phyloP scores from a whole-genome alignment of 2,113 vertebrate genomes.

The Malurus alboscapulatus region DNA sequence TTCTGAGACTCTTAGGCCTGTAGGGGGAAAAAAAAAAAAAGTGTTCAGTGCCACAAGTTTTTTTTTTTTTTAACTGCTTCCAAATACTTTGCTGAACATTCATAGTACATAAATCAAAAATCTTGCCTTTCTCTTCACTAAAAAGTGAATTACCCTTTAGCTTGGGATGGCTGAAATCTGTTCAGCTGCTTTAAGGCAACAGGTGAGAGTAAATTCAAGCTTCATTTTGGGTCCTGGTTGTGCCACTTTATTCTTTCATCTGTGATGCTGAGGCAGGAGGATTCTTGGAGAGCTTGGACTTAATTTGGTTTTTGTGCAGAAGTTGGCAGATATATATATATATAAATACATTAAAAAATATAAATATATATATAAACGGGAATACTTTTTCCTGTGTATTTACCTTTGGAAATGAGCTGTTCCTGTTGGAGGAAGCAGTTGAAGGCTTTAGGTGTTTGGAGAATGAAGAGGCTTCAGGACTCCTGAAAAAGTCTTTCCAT shows the following conservation, averaged over 20 bases:
- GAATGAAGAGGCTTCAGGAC: neutral
- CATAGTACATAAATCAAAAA: fast-evolving
- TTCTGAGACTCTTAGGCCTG: neutral
- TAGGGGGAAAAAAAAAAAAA: neutral
- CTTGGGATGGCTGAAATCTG: neutral
- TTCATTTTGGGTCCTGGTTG: neutral
- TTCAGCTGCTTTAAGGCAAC: neutral
- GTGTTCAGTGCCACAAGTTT: fast-evolving
- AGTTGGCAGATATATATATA: neutral
- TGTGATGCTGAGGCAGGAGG: neutral
- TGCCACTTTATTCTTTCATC: neutral
- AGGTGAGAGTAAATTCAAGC: neutral
- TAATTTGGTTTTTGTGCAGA: fast-evolving
- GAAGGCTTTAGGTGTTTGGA: neutral
- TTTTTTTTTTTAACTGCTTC: neutral
- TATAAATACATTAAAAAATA: no score
- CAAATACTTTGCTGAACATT: neutral
- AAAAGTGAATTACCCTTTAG: neutral
- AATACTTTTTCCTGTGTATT: neutral
- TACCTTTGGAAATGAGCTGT: neutral
- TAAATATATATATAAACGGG: no score
- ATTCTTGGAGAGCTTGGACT: neutral
- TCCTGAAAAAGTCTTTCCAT: neutral
- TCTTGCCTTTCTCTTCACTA: neutral
- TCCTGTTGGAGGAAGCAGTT: neutral